Evolutionary conservation across 92 coral and sea anemone genomes (phyloP).

Genomic region (Diadumene lineata): DNA sequence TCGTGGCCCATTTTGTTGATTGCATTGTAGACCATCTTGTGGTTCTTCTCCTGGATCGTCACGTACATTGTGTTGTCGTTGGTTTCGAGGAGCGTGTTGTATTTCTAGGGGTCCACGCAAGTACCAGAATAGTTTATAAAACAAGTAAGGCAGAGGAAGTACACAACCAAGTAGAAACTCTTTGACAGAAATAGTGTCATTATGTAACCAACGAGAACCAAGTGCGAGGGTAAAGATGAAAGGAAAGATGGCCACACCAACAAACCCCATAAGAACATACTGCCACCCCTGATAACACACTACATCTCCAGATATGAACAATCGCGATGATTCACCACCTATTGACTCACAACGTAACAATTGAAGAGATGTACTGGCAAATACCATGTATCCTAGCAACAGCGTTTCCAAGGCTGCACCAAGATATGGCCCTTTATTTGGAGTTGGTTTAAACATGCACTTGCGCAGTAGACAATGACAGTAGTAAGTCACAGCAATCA

Average conservation of each 20-base stretch:
- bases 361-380: slow-evolving; percentile 60
- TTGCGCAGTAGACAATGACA: slow-evolving; percentile 42
- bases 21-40: not conserved
- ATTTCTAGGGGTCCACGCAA: not conserved
- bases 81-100: not conserved
- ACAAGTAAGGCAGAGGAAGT: slow-evolving; percentile 64
- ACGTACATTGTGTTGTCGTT: not conserved
- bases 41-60: not conserved
- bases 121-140: slow-evolving; percentile 27
- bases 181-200: slow-evolving; percentile 46
- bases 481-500: slow-evolving; percentile 32
- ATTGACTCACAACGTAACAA: slow-evolving; percentile 68
- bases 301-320: slow-evolving; percentile 65
- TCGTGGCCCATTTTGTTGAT: slow-evolving; percentile 1
- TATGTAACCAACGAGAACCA: slow-evolving; percentile 68
- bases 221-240: slow-evolving; percentile 62
- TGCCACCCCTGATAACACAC: slow-evolving; percentile 83
- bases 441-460: slow-evolving; percentile 35
- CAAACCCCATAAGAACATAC: slow-evolving; percentile 42
- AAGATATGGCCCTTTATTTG: slow-evolving; percentile 56
- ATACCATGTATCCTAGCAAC: slow-evolving; percentile 77
- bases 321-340: slow-evolving; percentile 47
- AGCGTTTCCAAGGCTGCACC: slow-evolving; percentile 70
- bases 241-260: slow-evolving; percentile 57
- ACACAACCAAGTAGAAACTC: slow-evolving; percentile 59